Percentiles rank a stretch among this genome's conserved stretches.
These are phyloP conservation scores for Lepus europaeus DNA, from an alignment of 2,113 vertebrate genomes.

Conservation along the genomic window DNA sequence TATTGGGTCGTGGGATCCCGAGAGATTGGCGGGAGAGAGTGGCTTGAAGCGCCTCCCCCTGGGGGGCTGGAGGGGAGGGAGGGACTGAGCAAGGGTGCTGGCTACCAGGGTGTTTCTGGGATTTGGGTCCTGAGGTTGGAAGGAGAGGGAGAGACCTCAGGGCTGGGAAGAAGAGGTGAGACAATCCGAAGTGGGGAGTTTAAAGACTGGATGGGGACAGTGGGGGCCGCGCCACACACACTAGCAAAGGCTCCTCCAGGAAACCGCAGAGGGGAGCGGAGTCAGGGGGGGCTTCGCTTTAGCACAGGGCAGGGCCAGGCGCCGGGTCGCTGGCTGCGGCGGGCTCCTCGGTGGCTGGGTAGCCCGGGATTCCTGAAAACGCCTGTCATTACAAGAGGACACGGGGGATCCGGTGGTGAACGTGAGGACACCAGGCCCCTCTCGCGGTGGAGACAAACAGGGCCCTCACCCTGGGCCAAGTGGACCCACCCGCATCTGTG, in stretches of 20 bases:
- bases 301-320: fast-evolving
- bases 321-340: fast-evolving
- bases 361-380: neutral
- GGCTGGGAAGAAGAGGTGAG: neutral
- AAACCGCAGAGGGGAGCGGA: too few relatives aligned
- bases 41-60: neutral
- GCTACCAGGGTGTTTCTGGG: neutral
- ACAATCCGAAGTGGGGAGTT: neutral
- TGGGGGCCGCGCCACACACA: neutral
- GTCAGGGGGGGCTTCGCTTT: fast-evolving
- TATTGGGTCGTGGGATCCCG: neutral
- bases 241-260: neutral
- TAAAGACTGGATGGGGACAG: neutral
- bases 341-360: fast-evolving
- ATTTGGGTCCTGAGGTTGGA: neutral
- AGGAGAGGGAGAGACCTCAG: neutral
- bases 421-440: neutral
- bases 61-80: neutral
- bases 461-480: neutral
- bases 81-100: neutral
- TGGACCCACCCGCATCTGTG: neutral
- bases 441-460: neutral
- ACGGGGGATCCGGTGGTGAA: fast-evolving
- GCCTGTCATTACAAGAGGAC: neutral
- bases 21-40: neutral